Base-by-base conservation (phyloP, 1,140 invertebrate species). In the Tetragonula clypearis region DNA sequence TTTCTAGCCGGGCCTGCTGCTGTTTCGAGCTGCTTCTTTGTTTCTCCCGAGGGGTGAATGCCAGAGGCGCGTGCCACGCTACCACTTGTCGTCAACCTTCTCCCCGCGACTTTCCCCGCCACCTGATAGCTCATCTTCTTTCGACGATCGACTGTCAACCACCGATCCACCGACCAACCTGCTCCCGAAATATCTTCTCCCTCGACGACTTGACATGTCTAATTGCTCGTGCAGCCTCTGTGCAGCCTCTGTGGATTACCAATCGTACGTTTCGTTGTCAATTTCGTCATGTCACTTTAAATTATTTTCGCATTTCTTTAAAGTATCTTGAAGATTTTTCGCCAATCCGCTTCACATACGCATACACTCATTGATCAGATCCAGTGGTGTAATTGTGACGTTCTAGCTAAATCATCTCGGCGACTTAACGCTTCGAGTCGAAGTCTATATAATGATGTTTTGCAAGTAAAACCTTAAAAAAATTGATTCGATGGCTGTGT, bases 21-120 rank as follows among this genome's bases (percentile, higher is more conserved):
- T 90, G 87, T 87, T 90, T 90, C 83, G 79, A 89, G 88, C 41
- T 49, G 85, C 88, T 91, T 93, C 91, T 93, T 93, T 93, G 90
- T 93, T 91, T 92, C 87, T 79, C 76, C 72, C 55, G 65, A 73
- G 72, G 85, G 77, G 88, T 65, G 86, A 86, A 65, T 76, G 60
- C 66, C 83, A 74, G 30, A 74, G 80, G 87, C 86, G 89, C 86
- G 89, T 87, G 85, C 76, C 89, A 86, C 80, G 68, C 77, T 86
- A 62, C 72, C 87, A 87, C 84, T 90, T 91, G 79, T 83, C 88
- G 78, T 80, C 82, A 79, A 78, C 87, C 84, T 65, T 35, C 77
- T 56, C 41, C 35, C 15, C n/a, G 77, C 49, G 72, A 73, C 72
- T 49, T 41, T 17, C 2, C 75, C 35, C 23, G 12, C 55, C 73